phyloP scores from a whole-genome alignment of 2,888 invertebrate species.

The Amorpha juglandis region DNA sequence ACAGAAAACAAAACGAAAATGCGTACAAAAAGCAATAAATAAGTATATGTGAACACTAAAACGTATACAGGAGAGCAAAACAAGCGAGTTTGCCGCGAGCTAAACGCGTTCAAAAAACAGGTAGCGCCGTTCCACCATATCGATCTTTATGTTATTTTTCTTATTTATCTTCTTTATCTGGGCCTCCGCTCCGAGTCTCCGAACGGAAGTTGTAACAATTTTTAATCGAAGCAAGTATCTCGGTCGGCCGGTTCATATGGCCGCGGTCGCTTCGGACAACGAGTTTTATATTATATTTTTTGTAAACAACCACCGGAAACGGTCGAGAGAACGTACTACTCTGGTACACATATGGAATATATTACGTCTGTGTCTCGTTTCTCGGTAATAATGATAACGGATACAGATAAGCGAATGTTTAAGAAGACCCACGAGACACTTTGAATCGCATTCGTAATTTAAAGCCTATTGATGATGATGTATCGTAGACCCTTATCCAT shows the following conservation, averaged over 20 bases:
- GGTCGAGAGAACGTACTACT: conserved; percentile 69
- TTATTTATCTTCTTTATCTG: conserved; percentile 82
- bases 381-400: conserved; percentile 72
- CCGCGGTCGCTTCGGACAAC: conserved; percentile 68
- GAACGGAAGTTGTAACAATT: conserved; percentile 84
- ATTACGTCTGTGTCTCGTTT: conserved; percentile 74
- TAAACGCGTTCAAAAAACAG: conserved; percentile 76
- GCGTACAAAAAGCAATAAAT: conserved; percentile 14
- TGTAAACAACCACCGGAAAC: conserved; percentile 83
- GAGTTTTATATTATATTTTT: conserved; percentile 73
- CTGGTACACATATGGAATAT: conserved; percentile 81
- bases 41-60: conserved; percentile 28
- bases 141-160: conserved; percentile 82
- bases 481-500: conserved; percentile 7
- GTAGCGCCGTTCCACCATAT: conserved; percentile 81
- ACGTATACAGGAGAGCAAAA: conserved; percentile 37
- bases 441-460: conserved; percentile 27
- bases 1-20: not conserved
- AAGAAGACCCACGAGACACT: conserved; percentile 52
- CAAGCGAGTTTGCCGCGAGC: conserved; percentile 57
- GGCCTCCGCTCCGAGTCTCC: conserved; percentile 69
- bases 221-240: conserved; percentile 83
- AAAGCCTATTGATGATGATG: conserved; percentile 16
- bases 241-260: conserved; percentile 68
- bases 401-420: conserved; percentile 63